Percentiles rank a stretch among this genome's conserved stretches.
Conservation (phyloP, 2,113 vertebrate species). For the Platichthys flesus region DNA sequence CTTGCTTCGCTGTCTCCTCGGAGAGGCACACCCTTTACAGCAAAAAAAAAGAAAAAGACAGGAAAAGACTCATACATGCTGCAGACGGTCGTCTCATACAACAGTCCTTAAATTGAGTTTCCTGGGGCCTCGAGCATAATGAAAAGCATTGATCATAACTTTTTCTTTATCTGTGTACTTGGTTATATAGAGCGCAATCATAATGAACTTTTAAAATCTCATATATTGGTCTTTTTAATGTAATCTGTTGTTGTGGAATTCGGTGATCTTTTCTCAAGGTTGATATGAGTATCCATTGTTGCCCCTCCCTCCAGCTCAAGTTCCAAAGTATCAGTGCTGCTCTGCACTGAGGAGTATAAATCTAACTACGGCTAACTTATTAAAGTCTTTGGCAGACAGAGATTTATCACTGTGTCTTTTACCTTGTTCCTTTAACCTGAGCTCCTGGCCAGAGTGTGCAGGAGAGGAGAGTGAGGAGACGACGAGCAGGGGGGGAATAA, state of each 20-base stretch:
- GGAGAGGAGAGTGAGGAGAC: conserved; percentile 29
- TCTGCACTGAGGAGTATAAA: background rate
- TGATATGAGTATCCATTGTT: background rate
- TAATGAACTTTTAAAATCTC: background rate
- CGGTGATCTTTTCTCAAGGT: background rate
- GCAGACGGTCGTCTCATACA: conserved; percentile 7
- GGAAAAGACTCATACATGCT: conserved; percentile 13
- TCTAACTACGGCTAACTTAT: conserved; percentile 18
- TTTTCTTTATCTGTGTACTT: background rate
- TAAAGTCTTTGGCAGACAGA: conserved; percentile 32
- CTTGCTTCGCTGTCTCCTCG: conserved; percentile 67
- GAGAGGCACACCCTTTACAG: conserved; percentile 75
- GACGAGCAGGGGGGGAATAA: conserved; percentile 53
- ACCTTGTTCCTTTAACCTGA: conserved; percentile 71
- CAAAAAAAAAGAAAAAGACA: conserved; percentile 18
- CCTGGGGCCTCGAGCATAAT: background rate
- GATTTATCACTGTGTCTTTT: conserved; percentile 56
- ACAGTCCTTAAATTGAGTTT: conserved; percentile 5
- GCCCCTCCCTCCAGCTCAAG: background rate
- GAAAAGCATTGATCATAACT: conserved; percentile 12
- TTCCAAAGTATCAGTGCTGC: conserved; percentile 20
- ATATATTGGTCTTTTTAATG: background rate
- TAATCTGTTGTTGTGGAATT: conserved; percentile 8
- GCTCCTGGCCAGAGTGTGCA: conserved; percentile 68
- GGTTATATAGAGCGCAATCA: background rate